Evolutionary conservation across 2,797 vertebrate species (phyloP), one percentile per base, ranked within the genome.

Genomic region (Paramormyrops hopkinsi): DNA sequence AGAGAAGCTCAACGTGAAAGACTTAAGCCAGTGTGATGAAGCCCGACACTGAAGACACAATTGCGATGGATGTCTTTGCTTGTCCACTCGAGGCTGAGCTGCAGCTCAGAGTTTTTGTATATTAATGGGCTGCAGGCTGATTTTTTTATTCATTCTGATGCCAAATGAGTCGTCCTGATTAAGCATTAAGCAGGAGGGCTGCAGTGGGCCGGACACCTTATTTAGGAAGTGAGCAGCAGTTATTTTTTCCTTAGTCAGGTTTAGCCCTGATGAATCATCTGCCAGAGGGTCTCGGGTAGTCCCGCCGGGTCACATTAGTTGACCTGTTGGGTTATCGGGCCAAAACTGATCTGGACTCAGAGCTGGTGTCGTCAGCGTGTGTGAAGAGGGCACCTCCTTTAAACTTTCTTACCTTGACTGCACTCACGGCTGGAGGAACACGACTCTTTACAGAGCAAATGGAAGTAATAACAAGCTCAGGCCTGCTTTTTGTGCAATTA

Each of bases 91-190:
- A 82, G 17, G 41, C 76, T 41, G 44, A 83, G 4, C 79, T 33
- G 12, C 84, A 86, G 82, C 54, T 11, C 8, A 12, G 22, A 65
- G 51, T 19, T 73, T 22, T 73, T 90, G 65, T 88, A 33, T 90
- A 22, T 93, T 89, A 92, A 89, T 79, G 89, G 87, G 89, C 88
- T 91, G 33, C 51, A 89, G 89, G 91, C 88, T 92, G 90, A 93
- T 93, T 89, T 92, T 92, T 92, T 92, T 89, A 92, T 94, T 92
- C 29, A 91, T 93, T 90, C 91, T 65, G 88, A 84, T 87, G 91
- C 89, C 90, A 91, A 92, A 92, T 90, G 91, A 91, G 92, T 91
- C 90, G 65, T 87, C 86, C 88, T 86, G 88, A 86, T 89, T 89
- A 86, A 92, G 93, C 90, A 92, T 88, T 85, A 91, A 93, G 91